Percentiles rank a stretch among this genome's conserved stretches.
Evolutionary conservation across 2,888 invertebrate genomes (phyloP).

Genomic region (Notocelia uddmanniana): DNA sequence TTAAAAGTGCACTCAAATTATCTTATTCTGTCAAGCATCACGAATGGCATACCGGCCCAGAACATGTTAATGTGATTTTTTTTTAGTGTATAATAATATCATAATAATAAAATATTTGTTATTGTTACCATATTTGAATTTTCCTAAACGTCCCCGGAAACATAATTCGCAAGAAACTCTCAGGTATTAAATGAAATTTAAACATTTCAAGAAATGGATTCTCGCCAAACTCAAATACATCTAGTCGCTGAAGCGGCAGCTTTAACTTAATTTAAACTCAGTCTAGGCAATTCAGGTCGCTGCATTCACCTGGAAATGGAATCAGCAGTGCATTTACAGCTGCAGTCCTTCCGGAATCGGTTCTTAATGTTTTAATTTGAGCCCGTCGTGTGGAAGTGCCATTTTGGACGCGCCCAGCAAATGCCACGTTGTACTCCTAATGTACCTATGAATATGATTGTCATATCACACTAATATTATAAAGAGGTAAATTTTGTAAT

Average conservation of each 20-base stretch:
- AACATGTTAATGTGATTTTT: no score
- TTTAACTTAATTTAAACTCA: slow-evolving; percentile 65
- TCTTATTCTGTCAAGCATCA: no score
- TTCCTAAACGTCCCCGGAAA: not conserved
- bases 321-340: slow-evolving; percentile 44
- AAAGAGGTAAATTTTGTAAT: no score
- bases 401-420: no score
- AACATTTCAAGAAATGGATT: slow-evolving; percentile 50
- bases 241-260: slow-evolving; percentile 56
- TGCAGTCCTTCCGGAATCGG: slow-evolving; percentile 14
- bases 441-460: no score
- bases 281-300: slow-evolving; percentile 63
- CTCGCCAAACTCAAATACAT: slow-evolving; percentile 59
- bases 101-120: not conserved
- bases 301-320: slow-evolving; percentile 63
- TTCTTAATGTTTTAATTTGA: slow-evolving; percentile 11
- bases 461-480: no score
- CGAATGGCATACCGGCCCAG: no score
- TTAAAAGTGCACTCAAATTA: no score
- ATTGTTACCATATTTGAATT: not conserved
- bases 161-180: slow-evolving; percentile 5
- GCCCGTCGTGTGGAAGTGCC: no score
- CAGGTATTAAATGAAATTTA: slow-evolving; percentile 44
- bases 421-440: no score
- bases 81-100: not conserved